These are phyloP conservation scores for Sminthopsis crassicaudata DNA, from an alignment of 2,113 vertebrate species.

Conservation along the genomic window DNA sequence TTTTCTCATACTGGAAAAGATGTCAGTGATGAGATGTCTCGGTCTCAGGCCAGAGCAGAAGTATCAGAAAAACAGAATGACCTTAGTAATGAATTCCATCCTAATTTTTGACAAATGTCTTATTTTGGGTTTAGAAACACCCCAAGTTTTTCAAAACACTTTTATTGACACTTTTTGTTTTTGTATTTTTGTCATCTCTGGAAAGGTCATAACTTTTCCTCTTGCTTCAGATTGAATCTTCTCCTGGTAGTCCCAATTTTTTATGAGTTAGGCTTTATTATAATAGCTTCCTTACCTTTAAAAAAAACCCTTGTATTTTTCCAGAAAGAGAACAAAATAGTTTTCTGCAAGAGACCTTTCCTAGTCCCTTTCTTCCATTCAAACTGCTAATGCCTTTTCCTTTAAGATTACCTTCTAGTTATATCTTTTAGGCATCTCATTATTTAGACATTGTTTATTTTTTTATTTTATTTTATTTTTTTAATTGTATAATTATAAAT, in stretches of 20 bases:
- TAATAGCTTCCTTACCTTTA: neutral
- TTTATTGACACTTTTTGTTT: neutral
- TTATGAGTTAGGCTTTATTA: neutral
- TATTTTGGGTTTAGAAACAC: constrained; percentile 10
- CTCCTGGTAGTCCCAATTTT: neutral
- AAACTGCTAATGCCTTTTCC: neutral
- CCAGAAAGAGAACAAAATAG: neutral
- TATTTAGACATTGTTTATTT: neutral
- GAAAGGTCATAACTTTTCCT: neutral
- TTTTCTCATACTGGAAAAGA: constrained; percentile 45
- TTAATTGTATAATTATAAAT: no score
- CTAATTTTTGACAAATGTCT: constrained; percentile 45
- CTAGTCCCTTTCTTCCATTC: neutral
- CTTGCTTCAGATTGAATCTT: neutral
- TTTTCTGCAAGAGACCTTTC: neutral
- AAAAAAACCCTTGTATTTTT: neutral
- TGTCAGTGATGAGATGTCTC: constrained; percentile 15
- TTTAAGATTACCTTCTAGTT: neutral
- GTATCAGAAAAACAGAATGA: constrained; percentile 34
- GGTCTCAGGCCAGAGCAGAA: constrained; percentile 44
- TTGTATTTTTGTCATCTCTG: neutral
- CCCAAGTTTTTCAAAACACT: constrained; percentile 35
- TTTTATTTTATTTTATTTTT: no score
- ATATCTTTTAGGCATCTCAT: neutral
- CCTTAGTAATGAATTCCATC: constrained; percentile 28